Evolutionary conservation across 2,113 vertebrate genomes (phyloP), one percentile per base, ranked within the genome.

Genomic region (Oophaga pumilio): DNA sequence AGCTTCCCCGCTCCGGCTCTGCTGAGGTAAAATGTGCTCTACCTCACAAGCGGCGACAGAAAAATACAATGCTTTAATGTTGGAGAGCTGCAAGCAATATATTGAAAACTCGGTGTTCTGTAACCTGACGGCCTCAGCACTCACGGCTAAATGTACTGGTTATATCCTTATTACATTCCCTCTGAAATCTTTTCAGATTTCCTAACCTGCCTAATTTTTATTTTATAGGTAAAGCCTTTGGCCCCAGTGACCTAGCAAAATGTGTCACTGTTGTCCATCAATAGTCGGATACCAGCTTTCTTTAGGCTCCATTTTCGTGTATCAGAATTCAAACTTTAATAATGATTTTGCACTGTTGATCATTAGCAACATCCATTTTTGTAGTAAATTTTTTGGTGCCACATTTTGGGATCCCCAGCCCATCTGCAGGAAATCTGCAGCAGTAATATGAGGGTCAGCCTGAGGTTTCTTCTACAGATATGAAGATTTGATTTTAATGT

Each of bases 1-100:
- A 84, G 62, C 59, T 33, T 26, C 22, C 62, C 62, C 50, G 26
- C 56, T 59, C 18, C 52, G 73, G 56, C 66, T 74, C 26, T 15
- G 56, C 69, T 60, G 68, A 59, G 82, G 50, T 59, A 85, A 73
- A 71, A 59, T 68, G 64, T 69, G 62, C 62, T 68, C 18, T 83
- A 52, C 43, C 80, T 82, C 80, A 82, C 80, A 50, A 80, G 77
- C 56, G 18, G 77, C 22, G 62, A 83, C 49, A 68, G 77, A 80
- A 83, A 49, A 83, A 83, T 83, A 66, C 81, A 66, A 83, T 15
- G 81, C 81, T 83, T 83, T 83, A 83, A 69, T 69, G 62, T 69
- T 50, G 20, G 64, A 69, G 50, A 53, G 81, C 81, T 52, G 81
- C 62, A 26, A 83, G 49, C 81, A 53, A 50, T 83, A 68, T 80